These are phyloP conservation scores for Anguilla obscura DNA, from an alignment of 2,797 vertebrate species.

Conservation along the genomic window DNA sequence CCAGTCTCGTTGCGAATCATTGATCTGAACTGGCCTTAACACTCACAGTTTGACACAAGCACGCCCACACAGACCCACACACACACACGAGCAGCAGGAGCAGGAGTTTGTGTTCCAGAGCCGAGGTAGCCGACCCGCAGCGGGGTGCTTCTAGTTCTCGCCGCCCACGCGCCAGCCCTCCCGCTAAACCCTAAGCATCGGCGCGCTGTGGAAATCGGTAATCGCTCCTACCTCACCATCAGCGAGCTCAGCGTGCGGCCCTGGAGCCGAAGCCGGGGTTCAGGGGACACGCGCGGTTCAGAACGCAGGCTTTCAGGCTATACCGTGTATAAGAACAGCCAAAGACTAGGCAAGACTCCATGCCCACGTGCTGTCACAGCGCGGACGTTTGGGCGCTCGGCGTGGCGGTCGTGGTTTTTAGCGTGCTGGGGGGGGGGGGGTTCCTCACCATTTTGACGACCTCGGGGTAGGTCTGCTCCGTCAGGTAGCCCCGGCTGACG, in stretches of 20 bases:
- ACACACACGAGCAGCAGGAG: not conserved
- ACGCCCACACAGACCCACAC: not conserved
- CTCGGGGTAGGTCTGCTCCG: conserved; percentile 98
- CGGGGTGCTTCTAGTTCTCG: not conserved
- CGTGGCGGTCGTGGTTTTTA: too few species aligned
- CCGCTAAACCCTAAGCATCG: not conserved
- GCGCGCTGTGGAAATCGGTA: not conserved
- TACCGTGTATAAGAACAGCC: not conserved
- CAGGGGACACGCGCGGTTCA: not conserved
- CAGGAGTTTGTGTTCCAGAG: not conserved
- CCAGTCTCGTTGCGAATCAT: too few species aligned
- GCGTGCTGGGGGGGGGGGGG: too few species aligned
- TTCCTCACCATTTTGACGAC: conserved; percentile 97
- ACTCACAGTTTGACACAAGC: not conserved
- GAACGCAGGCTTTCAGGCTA: not conserved
- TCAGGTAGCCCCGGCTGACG: conserved; percentile 98
- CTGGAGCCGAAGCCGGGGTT: not conserved
- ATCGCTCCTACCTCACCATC: not conserved
- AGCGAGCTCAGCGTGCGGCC: not conserved
- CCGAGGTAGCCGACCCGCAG: not conserved
- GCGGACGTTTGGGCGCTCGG: too few species aligned
- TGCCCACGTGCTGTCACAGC: too few species aligned
- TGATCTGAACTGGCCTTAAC: too few species aligned
- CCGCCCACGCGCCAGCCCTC: not conserved
- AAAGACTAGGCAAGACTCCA: not conserved